Evolutionary conservation across 1,140 invertebrate genomes (phyloP).

Genomic region (Drosophila takahashii): DNA sequence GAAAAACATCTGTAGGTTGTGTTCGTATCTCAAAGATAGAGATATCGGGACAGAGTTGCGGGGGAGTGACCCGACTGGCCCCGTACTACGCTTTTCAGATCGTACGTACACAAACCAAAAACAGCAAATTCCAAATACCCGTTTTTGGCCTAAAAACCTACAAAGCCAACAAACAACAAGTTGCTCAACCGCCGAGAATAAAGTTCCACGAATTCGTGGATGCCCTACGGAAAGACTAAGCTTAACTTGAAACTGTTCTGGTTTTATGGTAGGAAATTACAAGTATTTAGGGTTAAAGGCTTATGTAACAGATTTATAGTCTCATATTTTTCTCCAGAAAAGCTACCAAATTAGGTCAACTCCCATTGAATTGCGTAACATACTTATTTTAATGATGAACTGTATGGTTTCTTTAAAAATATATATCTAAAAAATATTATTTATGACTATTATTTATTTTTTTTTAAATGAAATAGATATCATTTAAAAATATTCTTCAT

Average conservation of each 20-base stretch:
- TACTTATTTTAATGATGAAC: too few relatives aligned
- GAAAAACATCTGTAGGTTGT: slow-evolving; percentile 30
- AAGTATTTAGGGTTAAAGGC: not conserved
- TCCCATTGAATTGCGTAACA: not conserved
- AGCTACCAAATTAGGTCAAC: too few relatives aligned
- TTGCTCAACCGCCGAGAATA: slow-evolving; percentile 24
- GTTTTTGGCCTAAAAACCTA: slow-evolving; percentile 77
- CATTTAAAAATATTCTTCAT: too few relatives aligned
- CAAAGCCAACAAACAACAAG: slow-evolving; percentile 54
- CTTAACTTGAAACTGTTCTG: not conserved
- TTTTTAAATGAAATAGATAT: too few relatives aligned
- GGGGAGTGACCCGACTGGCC: slow-evolving; percentile 19
- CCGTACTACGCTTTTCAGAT: slow-evolving; percentile 3
- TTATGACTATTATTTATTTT: too few relatives aligned
- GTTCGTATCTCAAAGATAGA: slow-evolving; percentile 10
- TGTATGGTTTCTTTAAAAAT: too few relatives aligned
- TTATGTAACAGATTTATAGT: not conserved
- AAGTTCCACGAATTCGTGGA: slow-evolving; percentile 44
- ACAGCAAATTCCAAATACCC: slow-evolving; percentile 63
- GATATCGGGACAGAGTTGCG: slow-evolving; percentile 9
- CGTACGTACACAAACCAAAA: slow-evolving; percentile 23
- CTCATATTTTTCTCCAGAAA: not conserved
- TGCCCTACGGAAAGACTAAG: slow-evolving; percentile 38
- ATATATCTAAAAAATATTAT: too few relatives aligned
- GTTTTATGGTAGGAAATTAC: not conserved